phyloP scores from a whole-genome alignment of 2,113 vertebrate species.

The Cepphus grylle region DNA sequence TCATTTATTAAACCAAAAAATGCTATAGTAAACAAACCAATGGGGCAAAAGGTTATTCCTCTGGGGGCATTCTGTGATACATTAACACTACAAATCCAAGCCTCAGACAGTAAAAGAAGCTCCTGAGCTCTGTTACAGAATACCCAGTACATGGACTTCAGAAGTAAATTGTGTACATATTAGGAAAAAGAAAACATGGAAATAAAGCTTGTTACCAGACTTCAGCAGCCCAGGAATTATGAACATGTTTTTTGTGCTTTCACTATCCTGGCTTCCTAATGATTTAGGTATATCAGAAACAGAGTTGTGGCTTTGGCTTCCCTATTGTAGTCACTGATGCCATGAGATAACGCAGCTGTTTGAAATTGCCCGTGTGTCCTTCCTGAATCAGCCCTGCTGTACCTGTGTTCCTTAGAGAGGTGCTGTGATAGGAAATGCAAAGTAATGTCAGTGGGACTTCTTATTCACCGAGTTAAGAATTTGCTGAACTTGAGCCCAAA shows the following conservation, averaged over 20 bases:
- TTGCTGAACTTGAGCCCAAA: not conserved
- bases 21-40: not conserved
- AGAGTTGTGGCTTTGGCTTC: not conserved
- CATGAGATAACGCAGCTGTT: not conserved
- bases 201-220: not conserved
- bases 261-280: not conserved
- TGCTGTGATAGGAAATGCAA: not conserved
- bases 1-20: conserved; percentile 20
- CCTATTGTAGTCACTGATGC: not conserved
- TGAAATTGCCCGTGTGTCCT: not conserved
- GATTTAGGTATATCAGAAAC: not conserved
- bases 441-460: not conserved
- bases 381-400: not conserved
- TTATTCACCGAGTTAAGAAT: not conserved
- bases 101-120: not conserved
- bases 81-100: not conserved
- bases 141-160: not conserved
- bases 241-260: not conserved
- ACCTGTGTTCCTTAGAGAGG: not conserved
- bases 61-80: not conserved
- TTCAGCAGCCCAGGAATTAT: not conserved
- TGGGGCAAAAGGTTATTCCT: not conserved
- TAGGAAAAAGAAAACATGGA: not conserved
- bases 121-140: not conserved
- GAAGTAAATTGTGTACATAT: not conserved